These are phyloP conservation scores for Eupithecia centaureata DNA, from an alignment of 2,888 invertebrate genomes.

Conservation along the genomic window DNA sequence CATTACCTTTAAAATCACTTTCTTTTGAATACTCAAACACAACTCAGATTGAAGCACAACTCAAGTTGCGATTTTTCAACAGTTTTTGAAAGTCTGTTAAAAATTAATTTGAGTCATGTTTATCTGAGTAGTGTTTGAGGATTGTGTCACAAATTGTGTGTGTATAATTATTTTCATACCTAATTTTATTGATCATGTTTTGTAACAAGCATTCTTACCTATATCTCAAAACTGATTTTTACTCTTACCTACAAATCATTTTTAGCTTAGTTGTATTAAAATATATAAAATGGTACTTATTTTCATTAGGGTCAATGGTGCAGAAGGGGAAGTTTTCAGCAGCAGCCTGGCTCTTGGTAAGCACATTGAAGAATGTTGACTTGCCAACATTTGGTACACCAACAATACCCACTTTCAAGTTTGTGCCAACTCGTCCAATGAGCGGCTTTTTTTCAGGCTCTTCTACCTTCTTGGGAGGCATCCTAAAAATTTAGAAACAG, in stretches of 20 bases:
- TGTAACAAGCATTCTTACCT: background rate
- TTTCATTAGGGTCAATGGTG: constrained; percentile 99
- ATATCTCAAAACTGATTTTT: background rate
- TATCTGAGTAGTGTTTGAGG: too few species aligned
- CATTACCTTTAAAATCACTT: too few species aligned
- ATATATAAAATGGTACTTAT: constrained; percentile 89
- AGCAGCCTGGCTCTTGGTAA: constrained; percentile 98
- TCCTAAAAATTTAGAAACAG: constrained; percentile 64
- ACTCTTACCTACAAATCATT: background rate
- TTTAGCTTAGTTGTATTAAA: background rate
- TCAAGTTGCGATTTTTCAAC: too few species aligned
- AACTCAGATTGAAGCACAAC: too few species aligned
- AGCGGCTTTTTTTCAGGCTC: constrained; percentile 95
- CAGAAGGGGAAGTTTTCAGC: constrained; percentile 99
- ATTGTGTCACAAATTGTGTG: too few species aligned
- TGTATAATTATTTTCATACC: too few species aligned
- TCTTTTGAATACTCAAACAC: too few species aligned
- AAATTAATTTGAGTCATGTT: too few species aligned
- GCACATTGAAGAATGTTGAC: constrained; percentile 99
- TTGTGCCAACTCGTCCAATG: constrained; percentile 97
- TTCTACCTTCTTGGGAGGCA: constrained; percentile 95
- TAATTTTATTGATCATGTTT: background rate
- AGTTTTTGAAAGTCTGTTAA: too few species aligned
- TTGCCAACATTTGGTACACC: constrained; percentile 99
- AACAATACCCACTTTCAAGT: constrained; percentile 97